A percentile compares a stretch with the other conserved stretches of the same genome.
phyloP scores from a whole-genome alignment of 2,797 vertebrate genomes.

The Dendrocincla fuliginosa region DNA sequence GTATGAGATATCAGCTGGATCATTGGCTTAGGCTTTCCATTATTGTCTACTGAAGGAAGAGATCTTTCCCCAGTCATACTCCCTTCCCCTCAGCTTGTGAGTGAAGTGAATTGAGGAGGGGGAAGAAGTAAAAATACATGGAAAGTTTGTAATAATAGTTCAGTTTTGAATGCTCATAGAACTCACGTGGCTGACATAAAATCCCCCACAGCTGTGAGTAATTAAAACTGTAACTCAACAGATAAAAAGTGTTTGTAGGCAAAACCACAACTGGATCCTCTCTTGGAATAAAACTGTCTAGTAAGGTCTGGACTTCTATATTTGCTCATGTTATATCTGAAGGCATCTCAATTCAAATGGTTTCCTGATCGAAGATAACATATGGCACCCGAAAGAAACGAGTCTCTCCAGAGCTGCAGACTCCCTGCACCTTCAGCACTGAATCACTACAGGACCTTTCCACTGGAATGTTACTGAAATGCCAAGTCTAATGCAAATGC shows the following conservation, averaged over 20 bases:
- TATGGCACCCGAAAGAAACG: neutral
- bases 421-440: neutral
- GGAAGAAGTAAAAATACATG: neutral
- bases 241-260: neutral
- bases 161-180: neutral
- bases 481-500: neutral
- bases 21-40: neutral
- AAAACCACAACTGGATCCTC: slow-evolving; percentile 2
- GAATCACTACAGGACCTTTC: neutral
- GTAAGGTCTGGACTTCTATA: neutral
- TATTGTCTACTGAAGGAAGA: neutral
- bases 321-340: neutral
- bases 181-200: neutral
- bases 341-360: neutral
- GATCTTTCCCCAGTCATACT: neutral
- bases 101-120: neutral
- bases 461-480: neutral
- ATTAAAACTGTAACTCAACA: slow-evolving; percentile 17
- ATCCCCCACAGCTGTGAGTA: neutral
- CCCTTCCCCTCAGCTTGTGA: neutral
- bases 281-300: neutral
- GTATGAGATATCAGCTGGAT: neutral
- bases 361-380: slow-evolving; percentile 18
- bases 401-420: neutral
- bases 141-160: neutral